Base-by-base conservation (phyloP, 1,140 invertebrate species). In the Coptotermes formosanus region DNA sequence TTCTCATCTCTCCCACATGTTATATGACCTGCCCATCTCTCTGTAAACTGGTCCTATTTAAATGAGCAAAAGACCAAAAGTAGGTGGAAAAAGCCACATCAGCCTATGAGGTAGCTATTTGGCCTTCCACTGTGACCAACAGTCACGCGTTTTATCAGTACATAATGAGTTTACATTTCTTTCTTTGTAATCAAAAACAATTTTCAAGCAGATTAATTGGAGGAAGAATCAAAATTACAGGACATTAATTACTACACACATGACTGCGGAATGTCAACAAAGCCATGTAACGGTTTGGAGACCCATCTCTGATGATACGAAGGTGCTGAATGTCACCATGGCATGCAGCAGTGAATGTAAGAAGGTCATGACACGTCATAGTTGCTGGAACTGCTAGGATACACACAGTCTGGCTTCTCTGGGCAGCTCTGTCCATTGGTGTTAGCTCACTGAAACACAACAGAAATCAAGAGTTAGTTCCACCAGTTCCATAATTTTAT, bases 221-320 rank as follows among this genome's bases (percentile, higher is more conserved):
- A 16, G n/a, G 7, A 75, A 30, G 25, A 75, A 30, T 75, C 25
- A 12, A 14, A 30, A 1, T 75, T 55, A 55, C 12, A 55, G 52
- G 4, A 16, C 21, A 21, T 55, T 4, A 19, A 55, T 16, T 19
- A 4, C 21, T 23, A 85, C 52, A 38, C 90, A 95, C 94, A 88
- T 94, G 93, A 88, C 92, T 92, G 87, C 93, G 92, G 88, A 97
- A 97, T 91, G 97, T 98, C 32, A 99, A 91, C 9, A 99, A 91
- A 52, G 97, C 96, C 98, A 99, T 99, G 89, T 99, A 99, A 89
- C 99, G 98, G 92, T 99, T 99, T 9, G 98, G 97, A 38, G 89
- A 89, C 43, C 94, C 94, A 90, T 96, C 95, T 81, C 97, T 93
- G 64, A 99, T 95, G 83, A 99, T 97, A 88, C 97, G 94, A 88